These are phyloP conservation scores for Hymenochirus boettgeri DNA, from an alignment of 2,113 vertebrate species.

Conservation along the genomic window DNA sequence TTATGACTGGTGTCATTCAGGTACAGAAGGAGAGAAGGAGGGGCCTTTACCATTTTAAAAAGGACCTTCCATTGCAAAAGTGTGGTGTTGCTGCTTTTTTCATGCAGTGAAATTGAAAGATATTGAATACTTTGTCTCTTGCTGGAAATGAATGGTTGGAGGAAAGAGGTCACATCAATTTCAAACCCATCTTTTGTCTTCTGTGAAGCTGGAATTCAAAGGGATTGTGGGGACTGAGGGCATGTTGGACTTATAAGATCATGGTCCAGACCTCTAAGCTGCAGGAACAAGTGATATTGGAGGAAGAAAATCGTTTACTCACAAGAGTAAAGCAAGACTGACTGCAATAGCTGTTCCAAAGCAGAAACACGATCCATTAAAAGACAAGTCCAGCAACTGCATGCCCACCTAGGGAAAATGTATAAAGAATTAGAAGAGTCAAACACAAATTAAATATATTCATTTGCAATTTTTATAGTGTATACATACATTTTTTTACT, in stretches of 20 bases:
- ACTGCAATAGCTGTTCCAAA: conserved; percentile 79
- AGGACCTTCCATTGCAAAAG: not conserved
- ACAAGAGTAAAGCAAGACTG: conserved; percentile 81
- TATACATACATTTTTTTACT: too few species aligned
- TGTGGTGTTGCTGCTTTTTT: conserved; percentile 43
- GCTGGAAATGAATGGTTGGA: conserved; percentile 69
- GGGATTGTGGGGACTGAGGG: conserved; percentile 47
- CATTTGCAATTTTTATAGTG: too few species aligned
- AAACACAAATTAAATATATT: too few species aligned
- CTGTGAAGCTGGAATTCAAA: conserved; percentile 51
- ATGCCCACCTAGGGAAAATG: conserved; percentile 56
- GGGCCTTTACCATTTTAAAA: conserved; percentile 52
- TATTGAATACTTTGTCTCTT: conserved; percentile 68
- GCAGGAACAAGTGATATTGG: conserved; percentile 58
- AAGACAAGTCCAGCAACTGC: conserved; percentile 75
- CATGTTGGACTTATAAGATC: conserved; percentile 50
- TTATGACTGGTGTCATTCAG: conserved; percentile 79
- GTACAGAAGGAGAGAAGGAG: conserved; percentile 82
- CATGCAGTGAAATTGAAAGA: conserved; percentile 73
- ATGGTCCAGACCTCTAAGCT: conserved; percentile 62
- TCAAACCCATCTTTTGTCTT: conserved; percentile 72
- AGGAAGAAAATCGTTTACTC: conserved; percentile 53
- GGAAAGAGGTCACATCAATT: conserved; percentile 77
- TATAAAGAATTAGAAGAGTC: too few species aligned
- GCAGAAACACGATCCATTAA: conserved; percentile 77